Evolutionary conservation across 2,797 vertebrate genomes (phyloP).

Genomic region (Trachops cirrhosus): DNA sequence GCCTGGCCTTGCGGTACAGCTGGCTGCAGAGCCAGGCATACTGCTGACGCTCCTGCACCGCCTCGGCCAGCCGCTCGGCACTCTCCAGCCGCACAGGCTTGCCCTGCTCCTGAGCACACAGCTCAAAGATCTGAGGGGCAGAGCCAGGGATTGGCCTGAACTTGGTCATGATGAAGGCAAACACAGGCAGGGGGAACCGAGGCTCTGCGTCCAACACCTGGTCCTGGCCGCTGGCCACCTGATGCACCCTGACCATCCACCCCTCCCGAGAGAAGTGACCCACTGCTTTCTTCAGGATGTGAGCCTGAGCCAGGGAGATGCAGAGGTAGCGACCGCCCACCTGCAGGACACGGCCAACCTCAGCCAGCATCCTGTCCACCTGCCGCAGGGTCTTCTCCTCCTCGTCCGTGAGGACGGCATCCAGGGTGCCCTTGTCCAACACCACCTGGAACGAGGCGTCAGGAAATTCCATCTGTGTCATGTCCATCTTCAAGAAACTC

Average conservation of each 20-base stretch:
- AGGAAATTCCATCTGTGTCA: slow-evolving; percentile 91
- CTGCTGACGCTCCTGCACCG: slow-evolving; percentile 91
- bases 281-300: slow-evolving; percentile 90
- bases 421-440: slow-evolving; percentile 96
- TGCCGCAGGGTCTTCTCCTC: slow-evolving; percentile 83
- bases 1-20: slow-evolving; percentile 81
- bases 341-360: slow-evolving; percentile 91
- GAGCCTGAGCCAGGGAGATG: slow-evolving; percentile 94
- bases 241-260: slow-evolving; percentile 94
- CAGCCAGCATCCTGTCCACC: slow-evolving; percentile 90
- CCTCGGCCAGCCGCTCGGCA: slow-evolving; percentile 83
- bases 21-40: slow-evolving; percentile 91
- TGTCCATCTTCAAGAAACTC: slow-evolving; percentile 91
- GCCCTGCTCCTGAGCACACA: slow-evolving; percentile 82
- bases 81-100: slow-evolving; percentile 85
- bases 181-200: slow-evolving; percentile 90
- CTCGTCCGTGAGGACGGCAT: slow-evolving; percentile 92
- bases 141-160: slow-evolving; percentile 87
- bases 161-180: slow-evolving; percentile 95
- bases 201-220: slow-evolving; percentile 78
- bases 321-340: slow-evolving; percentile 96
- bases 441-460: slow-evolving; percentile 90
- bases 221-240: slow-evolving; percentile 81
- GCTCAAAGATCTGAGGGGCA: slow-evolving; percentile 80
- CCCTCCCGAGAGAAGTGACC: slow-evolving; percentile 91